Evolutionary conservation across 2,888 invertebrate species (phyloP).

Genomic region (Himalopsyche japonica): DNA sequence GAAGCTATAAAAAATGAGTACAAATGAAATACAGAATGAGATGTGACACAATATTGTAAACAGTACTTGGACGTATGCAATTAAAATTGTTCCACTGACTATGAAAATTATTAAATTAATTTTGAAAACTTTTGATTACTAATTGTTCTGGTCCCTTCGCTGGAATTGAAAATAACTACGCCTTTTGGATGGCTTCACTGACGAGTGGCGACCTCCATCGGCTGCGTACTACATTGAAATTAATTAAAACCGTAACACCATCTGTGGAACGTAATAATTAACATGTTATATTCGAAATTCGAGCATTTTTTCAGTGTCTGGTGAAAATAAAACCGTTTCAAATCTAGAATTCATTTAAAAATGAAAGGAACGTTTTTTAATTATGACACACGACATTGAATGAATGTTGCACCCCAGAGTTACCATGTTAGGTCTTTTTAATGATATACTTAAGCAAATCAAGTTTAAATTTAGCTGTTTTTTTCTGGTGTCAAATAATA

Average conservation of each 20-base stretch:
- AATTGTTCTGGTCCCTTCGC: background rate
- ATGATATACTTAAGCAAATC: too few species aligned
- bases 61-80: background rate
- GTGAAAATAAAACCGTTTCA: too few species aligned
- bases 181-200: background rate
- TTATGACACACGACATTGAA: too few species aligned
- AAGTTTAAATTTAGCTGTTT: too few species aligned
- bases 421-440: too few species aligned
- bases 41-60: background rate
- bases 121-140: background rate
- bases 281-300: background rate
- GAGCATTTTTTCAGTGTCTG: background rate
- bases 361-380: too few species aligned
- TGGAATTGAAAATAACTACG: background rate
- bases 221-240: background rate
- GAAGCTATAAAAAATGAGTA: background rate
- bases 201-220: background rate
- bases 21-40: background rate
- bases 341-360: too few species aligned
- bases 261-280: background rate
- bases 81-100: background rate
- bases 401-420: too few species aligned
- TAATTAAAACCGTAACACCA: background rate
- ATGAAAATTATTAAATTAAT: background rate
- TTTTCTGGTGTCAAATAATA: too few species aligned